Percentiles rank a stretch among this genome's conserved stretches.
Conservation (phyloP, 2,113 vertebrate species). For the Phainopepla nitens region DNA sequence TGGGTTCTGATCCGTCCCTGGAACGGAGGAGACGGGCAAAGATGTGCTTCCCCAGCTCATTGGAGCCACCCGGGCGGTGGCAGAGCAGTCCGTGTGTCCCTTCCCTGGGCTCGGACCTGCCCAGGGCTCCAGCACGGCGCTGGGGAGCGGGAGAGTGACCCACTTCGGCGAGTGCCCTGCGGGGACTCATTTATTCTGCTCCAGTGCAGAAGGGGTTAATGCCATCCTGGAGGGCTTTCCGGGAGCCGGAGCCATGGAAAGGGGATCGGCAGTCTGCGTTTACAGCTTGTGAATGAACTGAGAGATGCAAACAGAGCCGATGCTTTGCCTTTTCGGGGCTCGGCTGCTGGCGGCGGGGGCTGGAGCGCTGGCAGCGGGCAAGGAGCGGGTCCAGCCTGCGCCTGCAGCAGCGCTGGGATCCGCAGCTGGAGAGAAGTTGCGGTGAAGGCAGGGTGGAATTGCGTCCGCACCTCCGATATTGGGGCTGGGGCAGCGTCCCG, state of each 20-base stretch:
- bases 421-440: background rate
- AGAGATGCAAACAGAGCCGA: constrained; percentile 41
- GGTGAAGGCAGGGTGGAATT: background rate
- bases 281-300: constrained; percentile 49
- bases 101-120: background rate
- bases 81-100: background rate
- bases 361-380: background rate
- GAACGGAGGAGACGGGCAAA: background rate
- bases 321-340: background rate
- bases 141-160: constrained; percentile 37
- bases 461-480: fast-evolving
- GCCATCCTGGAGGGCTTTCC: background rate
- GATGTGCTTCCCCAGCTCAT: background rate
- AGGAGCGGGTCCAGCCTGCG: background rate
- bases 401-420: background rate
- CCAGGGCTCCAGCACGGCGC: background rate
- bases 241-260: background rate
- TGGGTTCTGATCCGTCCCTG: background rate
- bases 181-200: background rate
- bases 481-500: background rate
- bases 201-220: constrained; percentile 50
- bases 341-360: background rate
- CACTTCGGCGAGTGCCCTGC: constrained; percentile 40
- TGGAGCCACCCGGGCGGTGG: background rate
- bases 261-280: background rate